phyloP scores from a whole-genome alignment of 1,140 invertebrate genomes.

The Colletes gigas region DNA sequence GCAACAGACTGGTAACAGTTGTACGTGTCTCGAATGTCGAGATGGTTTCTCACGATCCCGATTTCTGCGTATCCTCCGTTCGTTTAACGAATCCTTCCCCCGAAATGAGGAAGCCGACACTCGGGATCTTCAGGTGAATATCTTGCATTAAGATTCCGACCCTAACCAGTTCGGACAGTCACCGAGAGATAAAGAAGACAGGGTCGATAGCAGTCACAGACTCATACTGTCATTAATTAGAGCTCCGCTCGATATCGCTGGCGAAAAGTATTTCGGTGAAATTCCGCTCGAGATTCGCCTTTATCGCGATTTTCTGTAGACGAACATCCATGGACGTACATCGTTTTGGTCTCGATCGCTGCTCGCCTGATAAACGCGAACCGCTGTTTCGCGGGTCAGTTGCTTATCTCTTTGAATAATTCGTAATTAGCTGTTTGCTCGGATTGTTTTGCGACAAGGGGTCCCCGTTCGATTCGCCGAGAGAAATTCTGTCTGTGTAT shows the following conservation, averaged over 20 bases:
- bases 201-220: conserved; percentile 8
- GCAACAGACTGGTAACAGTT: too few species aligned
- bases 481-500: background rate
- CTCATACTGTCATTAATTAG: conserved; percentile 42
- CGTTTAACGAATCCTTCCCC: background rate
- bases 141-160: conserved; percentile 36
- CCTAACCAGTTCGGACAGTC: conserved; percentile 38
- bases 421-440: conserved; percentile 12
- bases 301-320: conserved; percentile 36
- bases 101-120: conserved; percentile 32
- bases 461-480: background rate
- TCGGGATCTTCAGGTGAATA: conserved; percentile 17
- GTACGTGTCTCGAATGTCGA: too few species aligned
- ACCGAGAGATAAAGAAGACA: conserved; percentile 17
- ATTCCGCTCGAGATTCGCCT: conserved; percentile 21
- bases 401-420: conserved; percentile 1
- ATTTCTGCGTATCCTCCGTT: background rate
- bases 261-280: conserved; percentile 38
- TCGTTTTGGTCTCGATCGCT: conserved; percentile 11
- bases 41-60: background rate
- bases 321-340: too few species aligned
- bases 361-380: conserved; percentile 5
- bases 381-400: conserved; percentile 11
- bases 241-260: conserved; percentile 20
- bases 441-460: background rate